These are phyloP conservation scores for Zalophus californianus DNA, from an alignment of 2,797 vertebrate genomes.

Conservation along the genomic window DNA sequence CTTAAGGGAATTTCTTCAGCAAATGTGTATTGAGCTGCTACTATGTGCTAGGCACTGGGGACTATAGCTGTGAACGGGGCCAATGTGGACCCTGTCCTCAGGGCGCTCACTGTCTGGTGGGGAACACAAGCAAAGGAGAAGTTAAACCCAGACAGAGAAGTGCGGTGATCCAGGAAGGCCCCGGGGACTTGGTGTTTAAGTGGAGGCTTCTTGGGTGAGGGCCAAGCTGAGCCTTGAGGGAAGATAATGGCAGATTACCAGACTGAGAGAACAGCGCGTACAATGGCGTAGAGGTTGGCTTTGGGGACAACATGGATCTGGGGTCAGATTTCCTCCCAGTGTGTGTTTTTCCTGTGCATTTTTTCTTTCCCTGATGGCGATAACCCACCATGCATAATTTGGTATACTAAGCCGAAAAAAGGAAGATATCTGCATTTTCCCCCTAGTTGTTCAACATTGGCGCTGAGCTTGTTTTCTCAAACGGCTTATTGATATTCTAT, in stretches of 20 bases:
- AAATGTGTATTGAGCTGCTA: not conserved
- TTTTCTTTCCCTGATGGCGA: not conserved
- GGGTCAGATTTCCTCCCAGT: not conserved
- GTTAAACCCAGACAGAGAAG: not conserved
- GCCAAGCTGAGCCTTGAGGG: not conserved
- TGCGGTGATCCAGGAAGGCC: not conserved
- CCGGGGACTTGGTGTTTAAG: not conserved
- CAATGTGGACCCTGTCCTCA: not conserved
- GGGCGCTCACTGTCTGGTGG: not conserved
- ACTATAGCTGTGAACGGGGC: not conserved
- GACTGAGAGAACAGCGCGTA: not conserved
- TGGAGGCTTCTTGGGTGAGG: not conserved
- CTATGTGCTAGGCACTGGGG: not conserved
- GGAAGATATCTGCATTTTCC: not conserved
- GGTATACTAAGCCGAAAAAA: not conserved
- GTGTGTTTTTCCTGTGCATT: not conserved
- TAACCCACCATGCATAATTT: not conserved
- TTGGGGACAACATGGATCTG: not conserved
- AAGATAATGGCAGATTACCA: not conserved
- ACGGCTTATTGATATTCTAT: not conserved
- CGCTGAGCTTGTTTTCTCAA: not conserved
- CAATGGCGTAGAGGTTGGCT: not conserved
- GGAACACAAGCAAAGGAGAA: not conserved
- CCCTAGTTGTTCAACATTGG: not conserved
- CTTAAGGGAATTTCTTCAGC: not conserved